Evolutionary conservation across 2,797 vertebrate species (phyloP), one percentile per base, ranked within the genome.

Genomic region (Menidia menidia): DNA sequence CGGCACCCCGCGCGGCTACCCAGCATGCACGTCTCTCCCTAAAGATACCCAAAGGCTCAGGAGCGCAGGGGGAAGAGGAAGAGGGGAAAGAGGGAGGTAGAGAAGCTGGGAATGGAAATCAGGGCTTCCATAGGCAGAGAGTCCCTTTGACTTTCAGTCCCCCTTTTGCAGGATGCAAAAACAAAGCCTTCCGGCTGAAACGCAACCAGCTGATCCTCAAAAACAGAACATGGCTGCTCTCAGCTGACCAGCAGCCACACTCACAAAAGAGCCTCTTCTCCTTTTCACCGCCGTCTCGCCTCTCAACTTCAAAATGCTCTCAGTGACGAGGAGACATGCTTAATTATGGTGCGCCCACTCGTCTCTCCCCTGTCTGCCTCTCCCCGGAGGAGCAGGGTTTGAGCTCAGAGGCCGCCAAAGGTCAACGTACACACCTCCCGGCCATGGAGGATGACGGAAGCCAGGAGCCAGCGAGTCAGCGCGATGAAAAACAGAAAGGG

Each of bases 51-150:
- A 84, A 75, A 80, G 69, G 80, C 75, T 85, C 69, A 64, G 68
- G 61, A 87, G 70, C 56, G 47, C 44, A 86, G 71, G 47, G 67
- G 59, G 60, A 57, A 68, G 53, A 48, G 57, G 41, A 31, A 61
- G 6, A 33, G 64, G 76, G 63, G 55, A 60, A 71, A 84, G 68
- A 56, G 68, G 54, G 57, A 79, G 85, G 68, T 72, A 39, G 68
- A 85, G 77, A 81, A 68, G 72, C 79, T 80, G 86, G 65, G 90
- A 86, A 92, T 92, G 90, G 88, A 87, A 91, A 93, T 91, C 71
- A 45, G 62, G 71, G 70, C 62, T 71, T 76, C 82, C 62, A 77
- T 82, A 78, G 86, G 81, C 85, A 77, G 84, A 85, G 80, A 78
- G 83, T 85, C 81, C 73, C 70, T 90, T 88, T 84, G 76, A 84